Conservation (phyloP, 53 echinoderm and acorn worm genomes). For the Mesocentrotus franciscanus region DNA sequence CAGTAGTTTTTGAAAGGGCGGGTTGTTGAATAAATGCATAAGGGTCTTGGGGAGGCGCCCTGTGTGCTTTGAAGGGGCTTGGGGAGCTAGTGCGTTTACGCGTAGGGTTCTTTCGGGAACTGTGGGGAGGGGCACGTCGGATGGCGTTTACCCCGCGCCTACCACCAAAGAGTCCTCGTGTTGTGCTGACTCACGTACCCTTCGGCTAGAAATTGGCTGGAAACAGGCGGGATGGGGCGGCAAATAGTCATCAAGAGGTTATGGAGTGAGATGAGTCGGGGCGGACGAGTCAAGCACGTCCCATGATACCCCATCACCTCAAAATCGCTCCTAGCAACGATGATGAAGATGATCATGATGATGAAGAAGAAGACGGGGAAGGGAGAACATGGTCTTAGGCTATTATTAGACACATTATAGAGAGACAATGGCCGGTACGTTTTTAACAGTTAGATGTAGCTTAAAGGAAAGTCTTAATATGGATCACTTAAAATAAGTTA, state of each 20-base stretch:
- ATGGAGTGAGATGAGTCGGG: neutral
- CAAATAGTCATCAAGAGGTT: constrained; percentile 32
- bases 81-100: neutral
- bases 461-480: neutral
- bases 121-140: constrained; percentile 19
- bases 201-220: neutral
- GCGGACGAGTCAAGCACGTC: constrained; percentile 8
- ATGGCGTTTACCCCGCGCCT: neutral
- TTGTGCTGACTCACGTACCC: constrained; percentile 24
- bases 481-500: neutral
- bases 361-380: neutral
- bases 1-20: neutral
- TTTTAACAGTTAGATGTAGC: neutral
- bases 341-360: neutral
- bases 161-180: constrained; percentile 27
- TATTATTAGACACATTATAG: neutral
- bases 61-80: neutral
- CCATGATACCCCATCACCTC: constrained; percentile 18
- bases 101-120: neutral
- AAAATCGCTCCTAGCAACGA: neutral
- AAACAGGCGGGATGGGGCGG: constrained; percentile 8
- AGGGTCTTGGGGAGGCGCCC: neutral
- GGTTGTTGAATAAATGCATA: neutral
- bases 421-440: neutral
- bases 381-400: neutral